These are phyloP conservation scores for Isoperla grammatica DNA, from an alignment of 2,888 invertebrate species.

Conservation along the genomic window DNA sequence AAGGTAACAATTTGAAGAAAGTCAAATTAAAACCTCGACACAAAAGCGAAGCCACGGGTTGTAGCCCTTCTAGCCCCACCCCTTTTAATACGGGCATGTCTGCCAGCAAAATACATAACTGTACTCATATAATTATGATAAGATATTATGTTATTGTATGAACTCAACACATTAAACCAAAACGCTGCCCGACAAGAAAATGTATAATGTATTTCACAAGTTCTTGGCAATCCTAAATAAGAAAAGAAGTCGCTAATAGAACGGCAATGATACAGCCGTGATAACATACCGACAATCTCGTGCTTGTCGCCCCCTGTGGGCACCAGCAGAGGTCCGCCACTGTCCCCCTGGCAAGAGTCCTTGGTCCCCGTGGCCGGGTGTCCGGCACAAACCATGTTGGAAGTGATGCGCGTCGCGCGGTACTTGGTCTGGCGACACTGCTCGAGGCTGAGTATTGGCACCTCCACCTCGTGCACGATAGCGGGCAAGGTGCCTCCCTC, in stretches of 20 bases:
- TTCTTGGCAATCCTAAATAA: neutral
- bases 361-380: conserved; percentile 54
- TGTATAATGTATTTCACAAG: conserved; percentile 3
- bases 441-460: conserved; percentile 70
- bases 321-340: conserved; percentile 75
- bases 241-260: conserved; percentile 5
- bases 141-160: too few relatives aligned
- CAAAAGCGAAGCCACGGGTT: too few relatives aligned
- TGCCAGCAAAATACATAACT: too few relatives aligned
- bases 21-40: too few relatives aligned
- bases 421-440: conserved; percentile 83
- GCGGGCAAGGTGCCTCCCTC: conserved; percentile 77
- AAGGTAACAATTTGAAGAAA: too few relatives aligned
- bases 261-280: too few relatives aligned
- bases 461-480: conserved; percentile 75
- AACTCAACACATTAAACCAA: too few relatives aligned
- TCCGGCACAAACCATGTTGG: conserved; percentile 83
- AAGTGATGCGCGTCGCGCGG: conserved; percentile 71
- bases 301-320: conserved; percentile 64
- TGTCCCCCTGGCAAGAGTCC: conserved; percentile 83
- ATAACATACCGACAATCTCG: conserved; percentile 72
- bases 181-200: neutral
- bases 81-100: too few relatives aligned
- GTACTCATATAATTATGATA: too few relatives aligned
- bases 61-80: too few relatives aligned